Percentiles rank a stretch among this genome's conserved stretches.
Conservation (phyloP, 2,888 invertebrate genomes). For the Hypsopygia costalis region DNA sequence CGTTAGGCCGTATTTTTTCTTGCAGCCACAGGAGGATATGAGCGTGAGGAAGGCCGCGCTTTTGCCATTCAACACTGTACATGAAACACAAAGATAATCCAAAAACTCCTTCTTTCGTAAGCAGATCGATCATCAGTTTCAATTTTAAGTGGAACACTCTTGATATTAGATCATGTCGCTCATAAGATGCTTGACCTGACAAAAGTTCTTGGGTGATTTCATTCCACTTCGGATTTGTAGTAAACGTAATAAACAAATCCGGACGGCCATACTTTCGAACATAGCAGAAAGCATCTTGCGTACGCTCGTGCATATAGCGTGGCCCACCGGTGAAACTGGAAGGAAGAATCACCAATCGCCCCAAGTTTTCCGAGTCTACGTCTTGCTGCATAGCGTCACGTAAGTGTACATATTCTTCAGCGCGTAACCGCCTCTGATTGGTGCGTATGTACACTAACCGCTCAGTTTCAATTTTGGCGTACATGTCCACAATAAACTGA, state of each 20-base stretch:
- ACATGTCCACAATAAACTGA: no score
- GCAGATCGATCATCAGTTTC: slow-evolving; percentile 11
- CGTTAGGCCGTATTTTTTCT: background rate
- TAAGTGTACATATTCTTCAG: no score
- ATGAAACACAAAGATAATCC: background rate
- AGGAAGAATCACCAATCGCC: background rate
- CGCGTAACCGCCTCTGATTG: no score
- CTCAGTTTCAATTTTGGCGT: no score
- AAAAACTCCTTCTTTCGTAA: background rate
- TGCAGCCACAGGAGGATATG: background rate
- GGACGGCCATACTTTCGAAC: slow-evolving; percentile 5
- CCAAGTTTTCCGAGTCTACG: background rate
- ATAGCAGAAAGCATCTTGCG: slow-evolving; percentile 6
- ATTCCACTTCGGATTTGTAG: background rate
- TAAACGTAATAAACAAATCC: background rate
- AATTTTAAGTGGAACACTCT: background rate
- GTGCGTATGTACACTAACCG: no score
- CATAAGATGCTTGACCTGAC: background rate
- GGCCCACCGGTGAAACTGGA: background rate
- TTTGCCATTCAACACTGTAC: slow-evolving; percentile 3
- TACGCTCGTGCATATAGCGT: slow-evolving; percentile 1
- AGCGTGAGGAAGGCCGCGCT: background rate
- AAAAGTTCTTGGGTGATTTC: background rate
- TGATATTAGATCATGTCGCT: background rate
- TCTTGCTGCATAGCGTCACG: background rate